A percentile compares a stretch with the other conserved stretches of the same genome.
phyloP scores from a whole-genome alignment of 2,888 invertebrate genomes.

The Epinotia ramella region DNA sequence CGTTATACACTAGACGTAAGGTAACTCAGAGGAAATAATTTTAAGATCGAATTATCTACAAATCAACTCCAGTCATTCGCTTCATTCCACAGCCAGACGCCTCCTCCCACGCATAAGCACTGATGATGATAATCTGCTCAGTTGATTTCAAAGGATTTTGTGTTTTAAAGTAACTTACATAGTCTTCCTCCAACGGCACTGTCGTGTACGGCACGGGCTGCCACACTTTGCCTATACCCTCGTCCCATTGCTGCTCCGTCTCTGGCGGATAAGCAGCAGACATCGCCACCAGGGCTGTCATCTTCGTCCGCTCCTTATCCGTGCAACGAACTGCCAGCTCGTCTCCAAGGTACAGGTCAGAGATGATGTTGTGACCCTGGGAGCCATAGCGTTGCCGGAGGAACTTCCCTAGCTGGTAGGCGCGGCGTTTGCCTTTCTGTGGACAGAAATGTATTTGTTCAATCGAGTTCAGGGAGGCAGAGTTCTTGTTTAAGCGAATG shows the following conservation, averaged over 20 bases:
- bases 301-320: constrained; percentile 79
- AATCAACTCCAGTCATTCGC: too few relatives aligned
- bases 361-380: constrained; percentile 62
- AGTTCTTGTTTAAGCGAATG: background rate
- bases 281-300: constrained; percentile 75
- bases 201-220: constrained; percentile 75
- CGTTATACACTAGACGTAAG: too few relatives aligned
- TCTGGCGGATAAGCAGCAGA: constrained; percentile 74
- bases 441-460: constrained; percentile 12
- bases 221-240: constrained; percentile 73
- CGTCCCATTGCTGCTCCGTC: constrained; percentile 75
- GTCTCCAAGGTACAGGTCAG: constrained; percentile 65
- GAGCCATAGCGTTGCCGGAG: constrained; percentile 68
- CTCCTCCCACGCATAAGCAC: too few relatives aligned
- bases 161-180: constrained; percentile 63
- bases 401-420: constrained; percentile 73
- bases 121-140: too few relatives aligned
- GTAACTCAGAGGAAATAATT: too few relatives aligned
- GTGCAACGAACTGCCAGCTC: constrained; percentile 72
- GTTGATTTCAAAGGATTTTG: too few relatives aligned
- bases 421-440: constrained; percentile 70
- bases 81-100: too few relatives aligned
- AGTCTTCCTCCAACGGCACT: constrained; percentile 71
- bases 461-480: background rate
- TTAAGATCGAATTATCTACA: too few relatives aligned